Percentiles rank a stretch among this genome's conserved stretches.
Conservation (phyloP, 2,797 vertebrate species). For the Diglossa cyanea region DNA sequence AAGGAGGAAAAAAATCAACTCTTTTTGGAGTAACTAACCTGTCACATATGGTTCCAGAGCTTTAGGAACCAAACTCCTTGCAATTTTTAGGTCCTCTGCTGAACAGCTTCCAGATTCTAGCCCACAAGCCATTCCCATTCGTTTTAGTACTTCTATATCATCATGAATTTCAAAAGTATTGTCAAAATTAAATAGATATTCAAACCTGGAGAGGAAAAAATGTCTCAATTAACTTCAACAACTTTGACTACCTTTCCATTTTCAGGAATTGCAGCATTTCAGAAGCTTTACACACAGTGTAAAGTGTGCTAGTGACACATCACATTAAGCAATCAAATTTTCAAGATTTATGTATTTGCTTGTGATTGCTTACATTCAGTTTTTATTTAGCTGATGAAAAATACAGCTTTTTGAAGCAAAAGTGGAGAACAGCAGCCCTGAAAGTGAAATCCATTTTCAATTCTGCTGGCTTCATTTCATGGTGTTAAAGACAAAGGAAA, state of each 20-base stretch:
- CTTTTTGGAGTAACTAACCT: slow-evolving; percentile 76
- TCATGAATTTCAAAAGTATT: slow-evolving; percentile 99
- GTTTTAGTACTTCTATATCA: slow-evolving; percentile 97
- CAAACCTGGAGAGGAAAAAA: slow-evolving; percentile 81
- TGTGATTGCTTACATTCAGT: not conserved
- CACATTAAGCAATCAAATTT: not conserved
- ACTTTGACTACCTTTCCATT: not conserved
- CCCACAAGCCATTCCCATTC: slow-evolving; percentile 98
- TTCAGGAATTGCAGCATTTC: not conserved
- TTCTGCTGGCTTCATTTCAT: not conserved
- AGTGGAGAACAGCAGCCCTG: not conserved
- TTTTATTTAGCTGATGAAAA: not conserved
- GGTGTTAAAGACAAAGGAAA: not conserved
- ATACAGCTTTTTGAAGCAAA: not conserved
- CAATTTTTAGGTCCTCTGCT: slow-evolving; percentile 91
- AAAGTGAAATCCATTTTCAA: not conserved
- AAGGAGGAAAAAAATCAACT: not conserved
- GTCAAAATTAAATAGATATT: slow-evolving; percentile 99
- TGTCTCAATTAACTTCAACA: not conserved
- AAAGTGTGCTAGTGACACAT: not conserved
- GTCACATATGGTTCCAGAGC: slow-evolving; percentile 97
- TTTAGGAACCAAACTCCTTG: slow-evolving; percentile 94
- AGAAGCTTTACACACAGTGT: not conserved
- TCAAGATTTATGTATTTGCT: not conserved
- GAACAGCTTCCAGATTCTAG: slow-evolving; percentile 95